Percentiles rank a stretch among this genome's conserved stretches.
These are phyloP conservation scores for Steinernema khuongi DNA, from an alignment of 1,140 invertebrate species.

Conservation along the genomic window DNA sequence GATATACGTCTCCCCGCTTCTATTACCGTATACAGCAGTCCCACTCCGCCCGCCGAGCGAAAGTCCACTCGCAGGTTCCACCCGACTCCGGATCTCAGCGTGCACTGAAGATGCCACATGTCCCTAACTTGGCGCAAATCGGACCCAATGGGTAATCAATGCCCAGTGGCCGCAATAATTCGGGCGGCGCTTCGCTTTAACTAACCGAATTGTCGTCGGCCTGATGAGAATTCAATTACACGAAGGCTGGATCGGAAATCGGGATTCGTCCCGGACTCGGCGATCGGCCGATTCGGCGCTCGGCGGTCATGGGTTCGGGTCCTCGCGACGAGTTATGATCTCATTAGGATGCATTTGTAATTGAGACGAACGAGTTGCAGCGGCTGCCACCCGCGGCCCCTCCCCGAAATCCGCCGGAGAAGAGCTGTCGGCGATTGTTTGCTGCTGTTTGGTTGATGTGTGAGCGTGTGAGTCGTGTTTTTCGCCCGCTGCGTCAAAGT, in stretches of 20 bases:
- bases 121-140: background rate
- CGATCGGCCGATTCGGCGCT: background rate
- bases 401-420: background rate
- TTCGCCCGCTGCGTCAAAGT: conserved; percentile 17
- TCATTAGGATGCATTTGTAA: conserved; percentile 13
- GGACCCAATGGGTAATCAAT: background rate
- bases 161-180: background rate
- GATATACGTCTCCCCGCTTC: no score
- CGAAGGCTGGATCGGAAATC: background rate
- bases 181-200: background rate
- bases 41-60: no score
- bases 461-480: conserved; percentile 9
- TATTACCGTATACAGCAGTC: no score
- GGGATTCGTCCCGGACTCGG: background rate
- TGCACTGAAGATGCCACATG: background rate
- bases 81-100: no score
- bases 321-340: conserved; percentile 3
- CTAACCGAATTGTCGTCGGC: conserved; percentile 10
- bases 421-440: conserved; percentile 15
- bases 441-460: conserved; percentile 12
- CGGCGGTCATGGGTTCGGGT: background rate
- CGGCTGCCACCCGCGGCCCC: background rate
- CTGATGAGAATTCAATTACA: conserved; percentile 12
- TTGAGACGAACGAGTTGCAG: conserved; percentile 9
- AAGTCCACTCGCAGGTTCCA: no score